Conservation (phyloP, 2,113 vertebrate genomes). For the Perca schrenkii region DNA sequence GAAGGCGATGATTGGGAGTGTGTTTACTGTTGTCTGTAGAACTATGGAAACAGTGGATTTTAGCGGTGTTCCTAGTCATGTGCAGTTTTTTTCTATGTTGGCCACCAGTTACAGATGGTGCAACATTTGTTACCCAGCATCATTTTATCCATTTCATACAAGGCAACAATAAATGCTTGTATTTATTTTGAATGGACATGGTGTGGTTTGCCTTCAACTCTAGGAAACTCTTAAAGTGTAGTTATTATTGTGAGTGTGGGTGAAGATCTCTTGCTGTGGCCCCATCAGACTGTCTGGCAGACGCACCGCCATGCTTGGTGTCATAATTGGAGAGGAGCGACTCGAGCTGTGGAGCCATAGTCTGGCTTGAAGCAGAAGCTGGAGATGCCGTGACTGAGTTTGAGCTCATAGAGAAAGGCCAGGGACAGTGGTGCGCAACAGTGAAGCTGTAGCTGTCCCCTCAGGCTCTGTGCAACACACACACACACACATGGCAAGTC, state of each 20-base stretch:
- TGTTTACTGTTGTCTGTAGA: not conserved
- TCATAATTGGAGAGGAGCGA: slow-evolving; percentile 40
- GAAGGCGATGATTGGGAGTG: not conserved
- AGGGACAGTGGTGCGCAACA: slow-evolving; percentile 75
- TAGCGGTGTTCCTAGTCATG: not conserved
- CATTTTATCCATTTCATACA: not conserved
- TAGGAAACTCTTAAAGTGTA: not conserved
- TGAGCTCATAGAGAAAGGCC: slow-evolving; percentile 54
- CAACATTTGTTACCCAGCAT: not conserved
- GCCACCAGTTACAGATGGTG: not conserved
- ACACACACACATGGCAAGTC: slow-evolving; percentile 20
- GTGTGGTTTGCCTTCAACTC: not conserved
- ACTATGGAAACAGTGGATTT: not conserved
- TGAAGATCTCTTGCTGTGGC: slow-evolving; percentile 12
- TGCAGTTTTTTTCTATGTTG: not conserved
- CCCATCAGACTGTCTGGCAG: slow-evolving; percentile 15
- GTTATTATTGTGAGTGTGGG: slow-evolving; percentile 10
- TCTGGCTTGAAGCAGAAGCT: slow-evolving; percentile 58
- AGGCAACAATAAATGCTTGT: not conserved
- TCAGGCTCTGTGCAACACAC: slow-evolving; percentile 43
- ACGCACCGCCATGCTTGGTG: slow-evolving; percentile 18
- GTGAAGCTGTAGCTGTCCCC: slow-evolving; percentile 69
- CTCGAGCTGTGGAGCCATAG: slow-evolving; percentile 1
- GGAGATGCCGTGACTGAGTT: slow-evolving; percentile 59
- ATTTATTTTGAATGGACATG: not conserved